A percentile compares a stretch with the other conserved stretches of the same genome.
These are phyloP conservation scores for Bos indicus DNA, from an alignment of 2,113 vertebrate genomes.

Conservation along the genomic window DNA sequence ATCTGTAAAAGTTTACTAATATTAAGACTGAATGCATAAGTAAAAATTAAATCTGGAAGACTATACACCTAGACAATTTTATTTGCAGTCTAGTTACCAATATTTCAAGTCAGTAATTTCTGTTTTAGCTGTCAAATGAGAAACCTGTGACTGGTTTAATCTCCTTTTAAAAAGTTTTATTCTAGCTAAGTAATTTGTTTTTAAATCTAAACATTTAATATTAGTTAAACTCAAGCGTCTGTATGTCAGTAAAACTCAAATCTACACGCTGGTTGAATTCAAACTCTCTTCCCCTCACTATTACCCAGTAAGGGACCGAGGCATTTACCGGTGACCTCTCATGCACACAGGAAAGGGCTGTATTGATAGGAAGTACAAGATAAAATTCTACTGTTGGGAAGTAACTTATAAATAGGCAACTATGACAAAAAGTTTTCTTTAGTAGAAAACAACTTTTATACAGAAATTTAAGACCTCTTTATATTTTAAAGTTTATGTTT, in stretches of 20 bases:
- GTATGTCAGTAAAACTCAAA: neutral
- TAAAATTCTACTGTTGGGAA: neutral
- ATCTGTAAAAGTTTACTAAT: neutral
- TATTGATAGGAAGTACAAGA: neutral
- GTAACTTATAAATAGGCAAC: neutral
- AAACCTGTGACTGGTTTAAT: neutral
- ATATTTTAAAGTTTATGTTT: neutral
- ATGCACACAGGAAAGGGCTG: neutral
- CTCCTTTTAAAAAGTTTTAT: neutral
- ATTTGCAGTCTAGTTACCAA: neutral
- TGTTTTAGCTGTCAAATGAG: neutral
- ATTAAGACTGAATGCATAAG: neutral
- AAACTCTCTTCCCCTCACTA: neutral
- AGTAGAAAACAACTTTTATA: neutral
- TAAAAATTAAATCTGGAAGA: neutral
- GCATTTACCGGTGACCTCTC: neutral
- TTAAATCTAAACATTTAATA: neutral
- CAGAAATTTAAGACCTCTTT: neutral
- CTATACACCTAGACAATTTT: neutral
- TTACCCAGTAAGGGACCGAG: neutral
- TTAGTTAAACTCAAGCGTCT: neutral
- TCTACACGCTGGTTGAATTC: neutral
- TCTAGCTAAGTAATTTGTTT: neutral
- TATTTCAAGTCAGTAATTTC: neutral
- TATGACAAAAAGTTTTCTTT: neutral